Percentiles rank a stretch among this genome's conserved stretches.
These are phyloP conservation scores for Cirrhinus molitorella DNA, from an alignment of 2,797 vertebrate species.

Conservation along the genomic window DNA sequence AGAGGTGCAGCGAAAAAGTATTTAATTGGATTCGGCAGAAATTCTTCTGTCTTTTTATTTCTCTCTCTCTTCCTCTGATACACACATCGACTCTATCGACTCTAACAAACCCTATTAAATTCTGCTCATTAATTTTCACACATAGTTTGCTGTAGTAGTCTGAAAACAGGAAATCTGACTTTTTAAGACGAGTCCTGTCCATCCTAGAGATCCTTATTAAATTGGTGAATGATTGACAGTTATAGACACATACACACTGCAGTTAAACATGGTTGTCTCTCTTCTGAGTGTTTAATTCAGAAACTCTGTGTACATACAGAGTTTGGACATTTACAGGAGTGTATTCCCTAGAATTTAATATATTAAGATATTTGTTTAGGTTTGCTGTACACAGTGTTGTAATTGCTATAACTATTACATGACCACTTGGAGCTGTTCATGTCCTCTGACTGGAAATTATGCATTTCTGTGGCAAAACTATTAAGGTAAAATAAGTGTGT, in stretches of 20 bases:
- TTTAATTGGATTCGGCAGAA: constrained; percentile 67
- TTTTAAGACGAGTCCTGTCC: not conserved
- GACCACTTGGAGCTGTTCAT: not conserved
- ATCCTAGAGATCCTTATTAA: not conserved
- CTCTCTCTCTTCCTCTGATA: not conserved
- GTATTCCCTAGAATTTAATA: too few relatives aligned
- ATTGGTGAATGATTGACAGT: not conserved
- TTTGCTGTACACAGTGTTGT: too few relatives aligned
- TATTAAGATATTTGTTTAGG: not conserved
- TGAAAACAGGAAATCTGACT: constrained; percentile 21
- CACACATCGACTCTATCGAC: constrained; percentile 1
- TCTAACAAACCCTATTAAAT: constrained; percentile 33
- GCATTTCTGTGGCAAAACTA: not conserved
- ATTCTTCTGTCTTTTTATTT: constrained; percentile 35
- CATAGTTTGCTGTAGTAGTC: not conserved
- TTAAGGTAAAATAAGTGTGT: not conserved
- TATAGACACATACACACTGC: not conserved
- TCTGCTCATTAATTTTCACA: constrained; percentile 33
- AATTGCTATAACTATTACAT: not conserved
- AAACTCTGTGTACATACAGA: not conserved
- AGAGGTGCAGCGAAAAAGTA: constrained; percentile 66
- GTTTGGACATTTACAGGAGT: not conserved
- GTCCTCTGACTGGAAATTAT: not conserved
- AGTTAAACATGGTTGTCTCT: not conserved
- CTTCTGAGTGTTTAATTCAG: not conserved